Evolutionary conservation across 2,797 vertebrate genomes (phyloP), one percentile per base, ranked within the genome.

Genomic region (Pelochelys cantorii): DNA sequence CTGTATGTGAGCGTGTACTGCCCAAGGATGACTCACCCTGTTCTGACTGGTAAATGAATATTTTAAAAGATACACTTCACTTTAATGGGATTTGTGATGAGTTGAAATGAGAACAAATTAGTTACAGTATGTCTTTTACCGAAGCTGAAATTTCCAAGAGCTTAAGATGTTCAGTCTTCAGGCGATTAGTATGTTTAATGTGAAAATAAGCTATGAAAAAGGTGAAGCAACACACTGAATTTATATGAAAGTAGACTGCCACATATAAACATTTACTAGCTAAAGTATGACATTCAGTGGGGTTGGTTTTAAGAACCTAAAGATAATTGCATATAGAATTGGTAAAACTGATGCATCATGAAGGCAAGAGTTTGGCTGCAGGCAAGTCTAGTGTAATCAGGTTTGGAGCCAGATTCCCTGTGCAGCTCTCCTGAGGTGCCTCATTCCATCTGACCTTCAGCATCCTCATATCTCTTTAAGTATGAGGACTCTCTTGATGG

Each of bases 21-120:
- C 85, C 86, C 91, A 91, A 78, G 82, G 80, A 90, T 96, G 80
- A 94, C 94, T 82, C 0, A 0, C 42, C 57, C 29, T 82, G 25
- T 94, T 95, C 83, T 95, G 0, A 0, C 57, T 80, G 27, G 27
- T 57, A 94, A 92, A 89, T 93, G 27, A 94, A 86, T 92, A 89
- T 13, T 82, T 10, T 14, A 60, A 62, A 0, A 54, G 57, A 12
- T 48, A 48, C 54, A 52, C 42, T 94, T 95, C 90, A 95, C 18
- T 90, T 94, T 85, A 94, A 82, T 96, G 60, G 82, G 80, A 94
- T 96, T 95, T 95, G 89, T 80, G 52, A 89, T 94, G 87, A 92
- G 78, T 95, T 68, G 90, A 95, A 97, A 84, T 86, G 57, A 95
- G 92, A 84, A 89, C 84, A 85, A 90, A 94, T 96, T 89, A 90